Evolutionary conservation across 2,888 invertebrate genomes (phyloP).

Genomic region (Drosophila trichaetosa): DNA sequence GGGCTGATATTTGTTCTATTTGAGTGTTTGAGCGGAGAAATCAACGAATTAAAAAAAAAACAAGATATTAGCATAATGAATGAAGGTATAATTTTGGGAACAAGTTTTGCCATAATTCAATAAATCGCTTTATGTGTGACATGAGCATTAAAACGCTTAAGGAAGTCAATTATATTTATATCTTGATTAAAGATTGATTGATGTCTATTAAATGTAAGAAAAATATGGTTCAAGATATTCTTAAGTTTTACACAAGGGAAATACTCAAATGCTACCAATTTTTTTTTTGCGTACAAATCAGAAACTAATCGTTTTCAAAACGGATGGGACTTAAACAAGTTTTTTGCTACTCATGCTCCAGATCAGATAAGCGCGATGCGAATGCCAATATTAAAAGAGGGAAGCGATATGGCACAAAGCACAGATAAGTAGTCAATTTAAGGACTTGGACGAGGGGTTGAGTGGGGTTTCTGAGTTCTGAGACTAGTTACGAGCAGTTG

Average conservation of each 20-base stretch:
- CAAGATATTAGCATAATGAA: not conserved
- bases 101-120: not conserved
- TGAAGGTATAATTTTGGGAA: not conserved
- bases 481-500: constrained; percentile 11
- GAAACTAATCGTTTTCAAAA: constrained; percentile 4
- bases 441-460: not conserved
- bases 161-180: not conserved
- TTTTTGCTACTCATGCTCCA: constrained; percentile 1
- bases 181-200: not conserved
- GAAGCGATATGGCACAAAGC: constrained; percentile 15
- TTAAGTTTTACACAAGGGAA: not conserved
- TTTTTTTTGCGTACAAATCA: not conserved
- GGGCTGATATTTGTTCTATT: not conserved
- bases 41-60: not conserved
- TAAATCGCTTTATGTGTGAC: not conserved
- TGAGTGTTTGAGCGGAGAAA: not conserved
- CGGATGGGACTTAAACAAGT: constrained; percentile 6
- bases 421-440: constrained; percentile 17
- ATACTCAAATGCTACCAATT: not conserved
- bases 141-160: not conserved
- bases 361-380: constrained; percentile 35
- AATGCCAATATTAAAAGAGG: constrained; percentile 42
- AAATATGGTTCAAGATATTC: not conserved
- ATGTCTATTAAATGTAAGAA: not conserved
- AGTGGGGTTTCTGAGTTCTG: not conserved